Evolutionary conservation across 2,113 vertebrate genomes (phyloP).

Genomic region (Heteronetta atricapilla): DNA sequence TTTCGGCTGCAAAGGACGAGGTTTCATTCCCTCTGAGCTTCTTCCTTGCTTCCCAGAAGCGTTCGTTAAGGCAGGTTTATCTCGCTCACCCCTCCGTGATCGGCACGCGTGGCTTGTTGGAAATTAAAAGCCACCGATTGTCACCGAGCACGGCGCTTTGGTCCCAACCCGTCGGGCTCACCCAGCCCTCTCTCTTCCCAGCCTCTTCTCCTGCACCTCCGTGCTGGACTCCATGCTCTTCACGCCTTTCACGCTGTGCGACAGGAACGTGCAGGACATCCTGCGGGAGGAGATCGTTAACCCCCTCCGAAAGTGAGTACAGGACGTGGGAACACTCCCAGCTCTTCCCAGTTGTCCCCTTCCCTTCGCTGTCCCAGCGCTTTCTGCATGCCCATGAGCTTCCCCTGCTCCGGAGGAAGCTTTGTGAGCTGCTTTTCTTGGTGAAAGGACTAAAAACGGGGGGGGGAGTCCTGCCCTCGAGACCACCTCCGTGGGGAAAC

Average conservation of each 20-base stretch:
- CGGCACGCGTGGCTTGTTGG: neutral
- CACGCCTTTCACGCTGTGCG: constrained; percentile 72
- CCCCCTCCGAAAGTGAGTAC: constrained; percentile 85
- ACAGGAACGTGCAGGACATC: constrained; percentile 81
- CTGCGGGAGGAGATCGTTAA: constrained; percentile 86
- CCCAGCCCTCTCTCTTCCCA: constrained; percentile 26
- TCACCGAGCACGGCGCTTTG: neutral
- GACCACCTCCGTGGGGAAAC: neutral
- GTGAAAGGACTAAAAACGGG: neutral
- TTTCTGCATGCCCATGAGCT: neutral
- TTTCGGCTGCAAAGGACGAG: neutral
- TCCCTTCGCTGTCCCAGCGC: neutral
- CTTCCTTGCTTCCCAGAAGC: neutral
- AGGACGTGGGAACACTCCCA: neutral
- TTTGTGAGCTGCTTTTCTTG: neutral
- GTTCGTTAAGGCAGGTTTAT: neutral
- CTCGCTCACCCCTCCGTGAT: neutral
- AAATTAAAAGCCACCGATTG: neutral
- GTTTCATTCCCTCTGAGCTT: neutral
- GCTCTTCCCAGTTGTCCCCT: neutral
- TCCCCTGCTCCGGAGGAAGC: neutral
- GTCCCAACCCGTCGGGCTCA: neutral
- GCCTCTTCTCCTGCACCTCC: constrained; percentile 89
- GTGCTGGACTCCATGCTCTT: constrained; percentile 89
- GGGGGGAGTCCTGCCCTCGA: neutral